Base-by-base conservation (phyloP, 2,113 vertebrate genomes). In the Micromys minutus region DNA sequence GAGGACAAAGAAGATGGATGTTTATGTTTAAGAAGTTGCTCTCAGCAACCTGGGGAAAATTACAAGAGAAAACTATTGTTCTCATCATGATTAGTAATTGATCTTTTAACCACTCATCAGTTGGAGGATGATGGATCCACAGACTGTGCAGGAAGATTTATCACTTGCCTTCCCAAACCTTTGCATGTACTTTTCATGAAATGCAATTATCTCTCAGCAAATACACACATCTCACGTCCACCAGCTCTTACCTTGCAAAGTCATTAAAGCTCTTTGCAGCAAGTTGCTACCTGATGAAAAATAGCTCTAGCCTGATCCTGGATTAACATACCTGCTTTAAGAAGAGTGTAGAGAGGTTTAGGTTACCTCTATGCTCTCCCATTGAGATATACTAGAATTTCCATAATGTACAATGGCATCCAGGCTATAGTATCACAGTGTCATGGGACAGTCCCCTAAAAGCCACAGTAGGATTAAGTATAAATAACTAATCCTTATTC, bases 71-170 rank as follows among this genome's bases (percentile, higher is more conserved):
- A 96, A 95, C 55, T 95, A 76, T 89, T 95, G 74, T 89, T 94
- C 80, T 97, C 93, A 72, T 95, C 72, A 63, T 93, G 92, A 96
- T 96, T 96, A 96, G 97, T 95, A 96, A 97, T 97, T 97, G 95
- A 96, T 96, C 89, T 89, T 63, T 36, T 80, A 95, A 61, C 94
- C 67, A 71, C 89, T 95, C 90, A 87, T 95, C 83, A 74, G 83
- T 84, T 83, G 76, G 59, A 95, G 91, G 96, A 96, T 94, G 90
- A 97, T 87, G 67, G 92, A 95, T 95, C 90, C 89, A 96, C 39
- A 29, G 76, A 39, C 42, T 86, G 36, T 36, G 47, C 61, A 87
- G 89, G 91, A 97, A 96, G 95, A 96, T 97, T 97, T 95, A 97
- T 97, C 95, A 93, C 89, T 94, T 90, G 85, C 92, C 42, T 93